Base-by-base conservation (phyloP, 2,797 vertebrate genomes). In the Myotis pilosus region DNA sequence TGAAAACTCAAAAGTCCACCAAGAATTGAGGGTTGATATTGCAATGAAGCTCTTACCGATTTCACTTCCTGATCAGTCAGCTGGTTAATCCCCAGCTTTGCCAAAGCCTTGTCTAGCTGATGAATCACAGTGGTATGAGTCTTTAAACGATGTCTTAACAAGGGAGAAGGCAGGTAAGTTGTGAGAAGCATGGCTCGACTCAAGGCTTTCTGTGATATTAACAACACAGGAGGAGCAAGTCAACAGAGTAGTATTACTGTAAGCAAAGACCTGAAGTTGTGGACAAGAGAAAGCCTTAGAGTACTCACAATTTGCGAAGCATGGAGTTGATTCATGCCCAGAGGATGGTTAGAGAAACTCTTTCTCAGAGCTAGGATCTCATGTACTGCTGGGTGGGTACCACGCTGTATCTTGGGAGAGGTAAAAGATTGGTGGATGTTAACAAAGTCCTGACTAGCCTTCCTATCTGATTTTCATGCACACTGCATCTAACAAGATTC, bases 181-280 rank as follows among this genome's bases (percentile, higher is more conserved):
- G 99, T 99, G 84, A 99, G 98, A 96, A 99, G 99, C 97, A 99
- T 98, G 89, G 99, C 97, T 0, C 91, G 98, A 97, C 99, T 99
- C 92, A 99, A 97, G 74, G 97, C 97, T 98, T 98, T 99, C 99
- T 99, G 90, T 62, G 81, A 92, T 33, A 87, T 12, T 22, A 75
- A 64, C 36, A 91, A 16, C 10, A 83, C 0, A 66, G 76, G 68
- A 90, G 90, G 71, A 66, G 57, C 69, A 82, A 49, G 30, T 80
- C 30, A 86, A 38, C 30, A 60, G 5, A 6, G n/a, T 19, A 71
- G 57, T 13, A 28, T 89, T 57, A 86, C 60, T 16, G 3, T 30
- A 83, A 36, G 47, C n/a, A 57, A 28, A 94, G n/a, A 38, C 12
- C n/a, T 33, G 20, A 93, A 41, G 30, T 82, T 44, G 25, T 36